Evolutionary conservation across 2,113 vertebrate genomes (phyloP).

Genomic region (Poeciliopsis prolifica): DNA sequence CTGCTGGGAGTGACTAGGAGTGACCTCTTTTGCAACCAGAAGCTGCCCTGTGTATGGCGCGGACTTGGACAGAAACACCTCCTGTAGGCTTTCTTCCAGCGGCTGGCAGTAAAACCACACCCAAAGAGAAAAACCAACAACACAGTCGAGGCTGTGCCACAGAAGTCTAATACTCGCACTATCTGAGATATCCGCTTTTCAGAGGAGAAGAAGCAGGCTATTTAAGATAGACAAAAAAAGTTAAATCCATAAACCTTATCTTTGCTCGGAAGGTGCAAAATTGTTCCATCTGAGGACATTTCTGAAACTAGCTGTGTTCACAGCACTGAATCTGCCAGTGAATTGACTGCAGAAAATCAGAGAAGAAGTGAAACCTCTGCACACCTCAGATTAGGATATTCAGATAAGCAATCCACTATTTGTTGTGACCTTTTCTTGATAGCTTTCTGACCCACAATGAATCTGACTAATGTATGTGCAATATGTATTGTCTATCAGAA

Average conservation of each 20-base stretch:
- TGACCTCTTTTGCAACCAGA: slow-evolving; percentile 50
- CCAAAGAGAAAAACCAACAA: slow-evolving; percentile 61
- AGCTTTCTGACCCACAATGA: neutral
- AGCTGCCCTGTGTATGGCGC: slow-evolving; percentile 50
- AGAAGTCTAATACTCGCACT: slow-evolving; percentile 28
- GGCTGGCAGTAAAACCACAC: slow-evolving; percentile 70
- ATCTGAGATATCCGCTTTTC: slow-evolving; percentile 55
- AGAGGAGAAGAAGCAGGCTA: slow-evolving; percentile 36
- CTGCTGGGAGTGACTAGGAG: slow-evolving; percentile 58
- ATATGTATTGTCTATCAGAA: too few relatives aligned
- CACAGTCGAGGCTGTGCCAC: slow-evolving; percentile 24
- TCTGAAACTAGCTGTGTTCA: slow-evolving; percentile 15
- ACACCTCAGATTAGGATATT: slow-evolving; percentile 19
- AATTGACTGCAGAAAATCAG: slow-evolving; percentile 7
- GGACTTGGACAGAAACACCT: slow-evolving; percentile 61
- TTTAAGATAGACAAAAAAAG: slow-evolving; percentile 18
- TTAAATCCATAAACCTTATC: slow-evolving; percentile 54
- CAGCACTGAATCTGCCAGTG: slow-evolving; percentile 12
- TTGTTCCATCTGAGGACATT: slow-evolving; percentile 17
- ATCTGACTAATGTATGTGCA: neutral
- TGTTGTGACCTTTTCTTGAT: neutral
- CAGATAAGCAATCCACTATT: neutral
- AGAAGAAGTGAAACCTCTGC: slow-evolving; percentile 13
- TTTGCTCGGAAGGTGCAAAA: slow-evolving; percentile 19
- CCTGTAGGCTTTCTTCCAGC: slow-evolving; percentile 55